phyloP scores from a whole-genome alignment of 2,797 vertebrate genomes.

The Loris lydekkerianus region DNA sequence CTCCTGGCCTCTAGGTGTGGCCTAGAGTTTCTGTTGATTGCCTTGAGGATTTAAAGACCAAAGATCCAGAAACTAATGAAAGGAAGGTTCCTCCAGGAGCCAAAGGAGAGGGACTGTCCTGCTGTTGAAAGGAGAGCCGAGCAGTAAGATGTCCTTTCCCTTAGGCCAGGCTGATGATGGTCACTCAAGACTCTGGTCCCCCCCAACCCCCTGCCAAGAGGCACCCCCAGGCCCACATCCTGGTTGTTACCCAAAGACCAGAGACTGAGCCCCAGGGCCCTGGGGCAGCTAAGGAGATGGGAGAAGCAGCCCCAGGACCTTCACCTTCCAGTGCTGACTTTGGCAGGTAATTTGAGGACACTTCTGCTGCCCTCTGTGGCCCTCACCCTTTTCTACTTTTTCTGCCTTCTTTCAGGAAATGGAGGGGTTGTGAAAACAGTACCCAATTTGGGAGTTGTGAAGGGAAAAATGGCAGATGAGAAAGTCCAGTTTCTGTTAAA shows the following conservation, averaged over 20 bases:
- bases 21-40: not conserved
- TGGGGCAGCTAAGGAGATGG: not conserved
- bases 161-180: not conserved
- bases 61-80: slow-evolving; percentile 21
- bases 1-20: not conserved
- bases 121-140: not conserved
- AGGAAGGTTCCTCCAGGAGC: not conserved
- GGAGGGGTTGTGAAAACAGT: not conserved
- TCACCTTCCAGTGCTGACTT: not conserved
- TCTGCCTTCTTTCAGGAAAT: not conserved
- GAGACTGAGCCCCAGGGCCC: not conserved
- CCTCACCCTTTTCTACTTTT: not conserved
- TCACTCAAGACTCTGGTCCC: not conserved
- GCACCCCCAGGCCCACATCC: not conserved
- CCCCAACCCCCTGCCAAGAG: not conserved
- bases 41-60: not conserved
- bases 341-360: not conserved
- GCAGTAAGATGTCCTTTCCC: not conserved
- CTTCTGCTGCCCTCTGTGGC: not conserved
- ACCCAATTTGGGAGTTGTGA: not conserved
- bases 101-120: not conserved
- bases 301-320: not conserved
- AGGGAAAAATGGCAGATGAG: not conserved
- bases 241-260: not conserved
- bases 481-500: slow-evolving; percentile 10